A percentile compares a stretch with the other conserved stretches of the same genome.
phyloP scores from a whole-genome alignment of 2,888 invertebrate genomes.

The Microplitis deprimator region DNA sequence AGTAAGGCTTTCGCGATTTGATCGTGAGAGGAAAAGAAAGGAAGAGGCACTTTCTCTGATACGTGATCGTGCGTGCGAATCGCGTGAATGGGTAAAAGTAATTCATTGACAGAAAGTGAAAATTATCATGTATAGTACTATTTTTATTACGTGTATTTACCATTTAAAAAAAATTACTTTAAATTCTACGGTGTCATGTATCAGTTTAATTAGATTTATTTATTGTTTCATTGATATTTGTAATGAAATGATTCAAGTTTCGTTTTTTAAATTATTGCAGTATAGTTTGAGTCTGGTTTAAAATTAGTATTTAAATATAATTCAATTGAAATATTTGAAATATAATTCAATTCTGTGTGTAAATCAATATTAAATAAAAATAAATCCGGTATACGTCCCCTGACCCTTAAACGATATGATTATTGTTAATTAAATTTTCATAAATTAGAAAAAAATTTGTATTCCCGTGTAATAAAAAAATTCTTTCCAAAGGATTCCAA shows the following conservation, averaged over 20 bases:
- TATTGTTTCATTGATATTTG: not conserved
- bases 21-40: slow-evolving; percentile 4
- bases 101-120: slow-evolving; percentile 34
- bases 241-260: not conserved
- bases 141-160: not conserved
- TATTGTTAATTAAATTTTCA: too few species aligned
- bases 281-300: not conserved
- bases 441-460: too few species aligned
- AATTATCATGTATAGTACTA: slow-evolving; percentile 16
- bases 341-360: too few species aligned
- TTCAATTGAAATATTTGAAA: too few species aligned
- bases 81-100: slow-evolving; percentile 36
- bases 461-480: too few species aligned
- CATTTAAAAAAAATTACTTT: not conserved
- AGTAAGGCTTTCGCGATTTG: slow-evolving; percentile 28
- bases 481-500: too few species aligned
- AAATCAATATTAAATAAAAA: too few species aligned
- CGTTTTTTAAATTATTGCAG: not conserved
- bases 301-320: too few species aligned
- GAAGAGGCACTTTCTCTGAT: slow-evolving; percentile 33
- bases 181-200: not conserved
- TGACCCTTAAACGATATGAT: too few species aligned
- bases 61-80: slow-evolving; percentile 31
- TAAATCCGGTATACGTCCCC: too few species aligned
- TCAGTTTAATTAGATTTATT: not conserved